Percentiles rank a stretch among this genome's conserved stretches.
phyloP scores from a whole-genome alignment of 2,797 vertebrate genomes.

The Sebastes steindachneri region DNA sequence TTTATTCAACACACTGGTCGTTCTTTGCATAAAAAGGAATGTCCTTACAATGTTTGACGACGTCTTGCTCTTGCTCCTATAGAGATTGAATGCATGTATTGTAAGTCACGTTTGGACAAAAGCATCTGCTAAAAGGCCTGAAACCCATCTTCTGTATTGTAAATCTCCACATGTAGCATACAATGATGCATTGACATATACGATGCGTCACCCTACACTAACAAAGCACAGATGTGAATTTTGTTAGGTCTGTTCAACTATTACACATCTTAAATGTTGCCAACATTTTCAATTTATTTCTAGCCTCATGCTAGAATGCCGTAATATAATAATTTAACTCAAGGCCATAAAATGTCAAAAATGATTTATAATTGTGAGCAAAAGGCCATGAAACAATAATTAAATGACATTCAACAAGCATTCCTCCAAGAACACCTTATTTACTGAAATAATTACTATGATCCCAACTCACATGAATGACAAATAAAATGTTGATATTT shows the following conservation, averaged over 20 bases:
- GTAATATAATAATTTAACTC: conserved; percentile 14
- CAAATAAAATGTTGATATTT: background rate
- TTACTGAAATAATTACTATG: background rate
- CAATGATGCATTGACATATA: background rate
- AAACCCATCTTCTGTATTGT: background rate
- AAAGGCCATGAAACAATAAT: conserved; percentile 44
- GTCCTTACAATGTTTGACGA: background rate
- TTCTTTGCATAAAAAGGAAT: background rate
- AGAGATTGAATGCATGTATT: background rate
- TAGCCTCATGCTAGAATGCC: background rate
- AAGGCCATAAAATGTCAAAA: conserved; percentile 39
- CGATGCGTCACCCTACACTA: background rate
- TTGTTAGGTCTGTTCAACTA: background rate
- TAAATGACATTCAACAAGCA: conserved; percentile 22
- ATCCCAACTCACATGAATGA: background rate
- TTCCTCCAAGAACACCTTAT: conserved; percentile 19
- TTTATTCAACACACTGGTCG: no score
- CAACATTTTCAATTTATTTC: background rate
- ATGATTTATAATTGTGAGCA: conserved; percentile 44
- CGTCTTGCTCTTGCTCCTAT: background rate
- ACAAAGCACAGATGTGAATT: background rate
- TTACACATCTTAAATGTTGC: background rate
- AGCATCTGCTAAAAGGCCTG: background rate
- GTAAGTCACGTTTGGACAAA: background rate
- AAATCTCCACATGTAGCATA: conserved; percentile 21